A percentile compares a stretch with the other conserved stretches of the same genome.
These are phyloP conservation scores for Zoanthus gigantus DNA, from an alignment of 92 coral and sea anemone genomes.

Conservation along the genomic window DNA sequence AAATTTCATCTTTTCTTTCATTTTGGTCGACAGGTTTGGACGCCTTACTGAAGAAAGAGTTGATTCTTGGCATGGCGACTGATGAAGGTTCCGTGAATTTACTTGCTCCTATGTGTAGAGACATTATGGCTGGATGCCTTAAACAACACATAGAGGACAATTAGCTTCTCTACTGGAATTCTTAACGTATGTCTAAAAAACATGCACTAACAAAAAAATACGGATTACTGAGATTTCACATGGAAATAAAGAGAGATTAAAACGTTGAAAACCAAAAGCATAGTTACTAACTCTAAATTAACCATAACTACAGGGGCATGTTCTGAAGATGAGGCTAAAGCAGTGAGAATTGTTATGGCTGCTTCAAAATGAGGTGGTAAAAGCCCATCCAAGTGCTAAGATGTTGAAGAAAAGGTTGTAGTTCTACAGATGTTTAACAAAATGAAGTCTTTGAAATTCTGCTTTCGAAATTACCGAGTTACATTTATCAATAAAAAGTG, in stretches of 20 bases:
- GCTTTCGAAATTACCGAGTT: too few relatives aligned
- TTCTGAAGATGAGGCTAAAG: too few relatives aligned
- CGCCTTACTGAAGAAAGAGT: conserved; percentile 82
- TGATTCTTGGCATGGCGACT: conserved; percentile 73
- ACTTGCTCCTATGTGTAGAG: conserved; percentile 80
- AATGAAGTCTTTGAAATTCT: too few relatives aligned
- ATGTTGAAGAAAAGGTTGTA: too few relatives aligned
- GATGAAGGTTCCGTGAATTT: conserved; percentile 77
- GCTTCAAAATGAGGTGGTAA: too few relatives aligned
- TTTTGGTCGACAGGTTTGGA: conserved; percentile 31
- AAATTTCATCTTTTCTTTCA: background rate
- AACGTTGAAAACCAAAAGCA: too few relatives aligned
- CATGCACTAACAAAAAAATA: background rate
- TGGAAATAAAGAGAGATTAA: background rate
- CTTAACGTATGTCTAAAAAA: background rate
- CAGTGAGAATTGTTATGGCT: too few relatives aligned
- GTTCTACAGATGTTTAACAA: too few relatives aligned
- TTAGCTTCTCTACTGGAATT: background rate
- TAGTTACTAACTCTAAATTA: too few relatives aligned
- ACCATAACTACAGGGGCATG: too few relatives aligned
- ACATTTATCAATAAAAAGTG: too few relatives aligned
- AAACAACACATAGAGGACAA: conserved; percentile 24
- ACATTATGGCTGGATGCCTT: conserved; percentile 90
- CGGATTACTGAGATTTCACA: background rate
- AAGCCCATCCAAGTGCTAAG: too few relatives aligned